phyloP scores from a whole-genome alignment of 2,888 invertebrate genomes.

The Sphinx pinastri region DNA sequence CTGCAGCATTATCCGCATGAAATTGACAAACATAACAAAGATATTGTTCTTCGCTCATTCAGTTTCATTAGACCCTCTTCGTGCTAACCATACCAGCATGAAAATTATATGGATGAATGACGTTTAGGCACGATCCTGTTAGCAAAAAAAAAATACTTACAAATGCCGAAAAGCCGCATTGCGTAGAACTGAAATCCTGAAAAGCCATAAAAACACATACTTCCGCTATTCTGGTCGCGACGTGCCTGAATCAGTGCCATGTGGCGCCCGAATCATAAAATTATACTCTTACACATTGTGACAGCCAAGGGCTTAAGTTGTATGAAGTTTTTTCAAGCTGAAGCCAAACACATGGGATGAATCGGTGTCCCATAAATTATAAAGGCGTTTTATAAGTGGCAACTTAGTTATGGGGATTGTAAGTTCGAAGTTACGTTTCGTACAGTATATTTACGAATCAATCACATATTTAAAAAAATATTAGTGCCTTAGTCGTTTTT shows the following conservation, averaged over 20 bases:
- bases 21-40: too few relatives aligned
- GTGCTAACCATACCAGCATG: too few relatives aligned
- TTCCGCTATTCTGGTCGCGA: not conserved
- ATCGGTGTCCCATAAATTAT: not conserved
- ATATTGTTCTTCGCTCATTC: too few relatives aligned
- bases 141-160: too few relatives aligned
- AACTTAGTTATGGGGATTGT: too few relatives aligned
- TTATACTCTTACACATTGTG: not conserved
- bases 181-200: not conserved
- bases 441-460: not conserved
- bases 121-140: too few relatives aligned
- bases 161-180: not conserved
- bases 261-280: not conserved
- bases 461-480: not conserved
- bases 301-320: not conserved
- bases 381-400: too few relatives aligned
- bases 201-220: constrained; percentile 4
- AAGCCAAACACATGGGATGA: not conserved
- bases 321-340: not conserved
- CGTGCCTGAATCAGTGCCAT: not conserved
- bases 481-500: too few relatives aligned
- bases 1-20: too few relatives aligned
- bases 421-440: too few relatives aligned
- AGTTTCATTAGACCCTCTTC: too few relatives aligned
- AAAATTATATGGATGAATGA: too few relatives aligned